phyloP scores from a whole-genome alignment of 2,113 vertebrate genomes.

The rabbit (Oryctolagus cuniculus) region DNA sequence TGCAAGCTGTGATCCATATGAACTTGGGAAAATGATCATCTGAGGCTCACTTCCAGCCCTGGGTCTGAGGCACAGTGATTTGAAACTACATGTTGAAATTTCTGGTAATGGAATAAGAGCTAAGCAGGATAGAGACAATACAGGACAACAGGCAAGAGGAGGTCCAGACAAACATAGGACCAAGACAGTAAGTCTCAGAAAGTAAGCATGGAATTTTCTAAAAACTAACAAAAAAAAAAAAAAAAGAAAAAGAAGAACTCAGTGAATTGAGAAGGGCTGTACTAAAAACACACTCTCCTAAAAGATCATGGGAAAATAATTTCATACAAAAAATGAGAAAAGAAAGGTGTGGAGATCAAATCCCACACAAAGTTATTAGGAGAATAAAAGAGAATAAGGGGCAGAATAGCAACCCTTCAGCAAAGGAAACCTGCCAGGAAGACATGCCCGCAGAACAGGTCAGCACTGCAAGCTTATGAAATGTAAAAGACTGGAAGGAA shows the following conservation, averaged over 20 bases:
- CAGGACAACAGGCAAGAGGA: background rate
- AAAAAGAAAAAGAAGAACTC: background rate
- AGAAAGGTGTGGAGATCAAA: background rate
- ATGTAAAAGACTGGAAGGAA: background rate
- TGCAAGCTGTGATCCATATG: background rate
- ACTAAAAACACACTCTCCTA: background rate
- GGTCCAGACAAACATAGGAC: background rate
- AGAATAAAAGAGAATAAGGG: background rate
- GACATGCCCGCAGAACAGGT: background rate
- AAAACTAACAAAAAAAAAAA: background rate
- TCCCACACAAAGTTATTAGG: background rate
- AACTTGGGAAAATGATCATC: background rate
- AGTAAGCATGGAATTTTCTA: background rate
- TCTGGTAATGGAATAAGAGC: background rate
- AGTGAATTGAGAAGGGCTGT: background rate
- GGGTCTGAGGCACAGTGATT: background rate
- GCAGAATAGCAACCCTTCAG: background rate
- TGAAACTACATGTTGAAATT: background rate
- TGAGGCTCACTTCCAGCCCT: background rate
- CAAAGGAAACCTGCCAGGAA: background rate
- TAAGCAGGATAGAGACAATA: background rate
- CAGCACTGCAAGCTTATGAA: background rate
- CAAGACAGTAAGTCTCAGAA: background rate
- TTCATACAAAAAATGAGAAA: constrained; percentile 21
- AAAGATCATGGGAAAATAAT: background rate